Evolutionary conservation across 2,113 vertebrate genomes (phyloP), one percentile per base, ranked within the genome.

Genomic region (Uropsilus gracilis): DNA sequence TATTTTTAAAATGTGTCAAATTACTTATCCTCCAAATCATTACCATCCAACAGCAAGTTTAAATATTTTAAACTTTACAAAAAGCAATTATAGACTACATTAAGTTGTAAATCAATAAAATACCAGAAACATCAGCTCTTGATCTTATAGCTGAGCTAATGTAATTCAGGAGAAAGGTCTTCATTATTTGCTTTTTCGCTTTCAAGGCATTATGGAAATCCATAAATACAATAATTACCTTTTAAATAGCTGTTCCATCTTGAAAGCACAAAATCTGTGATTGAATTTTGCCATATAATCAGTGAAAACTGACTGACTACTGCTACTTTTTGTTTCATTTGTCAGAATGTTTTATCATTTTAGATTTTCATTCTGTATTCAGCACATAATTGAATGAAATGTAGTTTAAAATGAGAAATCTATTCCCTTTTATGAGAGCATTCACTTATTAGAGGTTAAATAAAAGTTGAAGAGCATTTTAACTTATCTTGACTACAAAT

Each of bases 101-200:
- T 93, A 81, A 83, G 55, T 86, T 76, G 48, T 75, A 93, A 84
- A 94, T 96, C 94, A 83, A 94, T 94, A 95, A 95, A 87, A 90
- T 78, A 66, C 73, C 80, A 93, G 64, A 68, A 87, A 95, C 96
- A 83, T 83, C 39, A 76, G 75, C 69, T 64, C 26, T 24, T 94
- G 66, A 72, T 93, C 83, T 90, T 83, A 50, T 73, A 72, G 61
- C 42, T 61, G 53, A 94, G 76, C 64, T 87, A 91, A 91, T 85
- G 30, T 44, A 76, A 97, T 95, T 96, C 71, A 50, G 37, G 48
- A 91, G 28, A 94, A 95, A 94, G 61, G 61, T 84, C 84, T 76
- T 82, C 83, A 64, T 96, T 97, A 93, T 94, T 97, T 96, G 95
- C 84, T 96, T 95, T 93, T 83, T 69, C 93, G 80, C 89, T 89